These are phyloP conservation scores for Polyploca ridens DNA, from an alignment of 2,888 invertebrate species.

Conservation along the genomic window DNA sequence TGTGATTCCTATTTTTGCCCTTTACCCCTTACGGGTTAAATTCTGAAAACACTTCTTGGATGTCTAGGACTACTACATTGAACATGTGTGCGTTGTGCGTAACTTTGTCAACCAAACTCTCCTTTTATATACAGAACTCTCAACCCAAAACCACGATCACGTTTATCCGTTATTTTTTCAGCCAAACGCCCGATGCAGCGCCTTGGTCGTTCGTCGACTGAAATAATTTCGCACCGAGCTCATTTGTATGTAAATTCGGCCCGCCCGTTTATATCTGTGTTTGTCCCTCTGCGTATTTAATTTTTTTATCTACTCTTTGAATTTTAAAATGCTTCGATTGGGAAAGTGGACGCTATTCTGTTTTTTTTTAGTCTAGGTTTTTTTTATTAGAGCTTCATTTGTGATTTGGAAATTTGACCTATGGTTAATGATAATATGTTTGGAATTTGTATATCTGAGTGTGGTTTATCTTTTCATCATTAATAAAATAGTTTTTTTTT, in stretches of 20 bases:
- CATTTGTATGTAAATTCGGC: constrained; percentile 77
- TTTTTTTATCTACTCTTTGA: constrained; percentile 50
- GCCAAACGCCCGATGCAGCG: constrained; percentile 45
- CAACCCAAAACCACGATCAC: constrained; percentile 14
- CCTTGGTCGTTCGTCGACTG: constrained; percentile 49
- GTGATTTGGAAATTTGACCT: no score
- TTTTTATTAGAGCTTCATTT: neutral
- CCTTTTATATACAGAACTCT: neutral
- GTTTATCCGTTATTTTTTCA: constrained; percentile 41
- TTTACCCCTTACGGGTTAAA: no score
- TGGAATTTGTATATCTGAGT: no score
- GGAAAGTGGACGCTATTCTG: neutral
- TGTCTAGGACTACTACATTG: no score
- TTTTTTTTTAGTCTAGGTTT: neutral
- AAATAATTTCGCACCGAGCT: constrained; percentile 66
- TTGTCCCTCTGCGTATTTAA: constrained; percentile 66
- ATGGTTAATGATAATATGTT: no score
- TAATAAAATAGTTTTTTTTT: no score
- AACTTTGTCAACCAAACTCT: no score
- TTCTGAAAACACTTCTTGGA: no score
- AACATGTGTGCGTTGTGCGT: no score
- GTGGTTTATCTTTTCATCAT: no score
- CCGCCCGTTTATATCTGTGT: constrained; percentile 72
- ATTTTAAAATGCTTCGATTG: constrained; percentile 32
- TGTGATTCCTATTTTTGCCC: no score